Conservation (phyloP, 1,140 invertebrate genomes). For the Dendrolimus punctatus region DNA sequence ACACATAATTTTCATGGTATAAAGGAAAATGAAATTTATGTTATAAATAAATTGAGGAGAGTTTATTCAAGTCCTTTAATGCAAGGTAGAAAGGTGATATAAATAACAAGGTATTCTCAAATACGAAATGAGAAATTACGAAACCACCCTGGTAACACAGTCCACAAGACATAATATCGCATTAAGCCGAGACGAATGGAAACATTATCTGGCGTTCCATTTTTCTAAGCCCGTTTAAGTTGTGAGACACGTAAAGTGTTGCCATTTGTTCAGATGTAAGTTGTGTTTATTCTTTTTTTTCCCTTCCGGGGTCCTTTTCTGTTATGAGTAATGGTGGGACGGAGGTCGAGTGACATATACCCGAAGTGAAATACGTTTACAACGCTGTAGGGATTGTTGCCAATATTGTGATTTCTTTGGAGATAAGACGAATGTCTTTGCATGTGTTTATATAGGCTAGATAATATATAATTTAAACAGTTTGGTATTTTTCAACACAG, state of each 20-base stretch:
- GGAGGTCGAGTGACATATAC: conserved; percentile 33
- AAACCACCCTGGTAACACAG: conserved; percentile 16
- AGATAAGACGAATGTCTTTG: not conserved
- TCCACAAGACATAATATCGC: conserved; percentile 38
- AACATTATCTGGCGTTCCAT: conserved; percentile 58
- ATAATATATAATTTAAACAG: no score
- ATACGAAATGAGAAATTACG: not conserved
- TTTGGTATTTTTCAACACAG: no score
- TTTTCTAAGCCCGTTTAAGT: conserved; percentile 55
- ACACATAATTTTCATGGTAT: no score
- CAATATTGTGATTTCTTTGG: conserved; percentile 8
- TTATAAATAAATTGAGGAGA: no score
- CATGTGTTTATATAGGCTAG: no score
- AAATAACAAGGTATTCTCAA: not conserved
- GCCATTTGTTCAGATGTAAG: conserved; percentile 59
- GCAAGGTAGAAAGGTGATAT: no score
- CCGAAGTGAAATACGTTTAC: conserved; percentile 38
- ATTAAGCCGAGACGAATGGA: conserved; percentile 55
- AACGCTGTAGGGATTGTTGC: conserved; percentile 29
- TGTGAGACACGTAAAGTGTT: conserved; percentile 64
- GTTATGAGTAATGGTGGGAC: conserved; percentile 53
- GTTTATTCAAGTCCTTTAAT: no score
- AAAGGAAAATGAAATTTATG: no score
- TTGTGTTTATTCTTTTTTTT: conserved; percentile 59
- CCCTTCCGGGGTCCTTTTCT: conserved; percentile 36